These are phyloP conservation scores for Pangasius larnaudii DNA, from an alignment of 2,797 vertebrate species.

Conservation along the genomic window DNA sequence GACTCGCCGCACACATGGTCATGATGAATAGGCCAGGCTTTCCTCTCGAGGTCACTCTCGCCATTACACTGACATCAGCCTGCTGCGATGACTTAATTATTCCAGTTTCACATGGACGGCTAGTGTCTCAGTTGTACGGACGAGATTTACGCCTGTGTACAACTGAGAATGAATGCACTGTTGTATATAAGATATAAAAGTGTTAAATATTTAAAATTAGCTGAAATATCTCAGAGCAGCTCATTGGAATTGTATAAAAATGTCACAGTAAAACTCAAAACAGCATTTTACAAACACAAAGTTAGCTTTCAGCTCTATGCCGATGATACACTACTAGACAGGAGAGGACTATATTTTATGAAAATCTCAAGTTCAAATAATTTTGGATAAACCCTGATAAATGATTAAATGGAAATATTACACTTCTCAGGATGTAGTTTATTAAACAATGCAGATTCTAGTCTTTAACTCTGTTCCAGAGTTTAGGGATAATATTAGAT, in stretches of 20 bases:
- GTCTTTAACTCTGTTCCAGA: not conserved
- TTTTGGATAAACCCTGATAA: not conserved
- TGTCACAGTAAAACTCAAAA: not conserved
- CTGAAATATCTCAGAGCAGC: not conserved
- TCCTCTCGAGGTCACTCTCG: slow-evolving; percentile 59
- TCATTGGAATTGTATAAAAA: not conserved
- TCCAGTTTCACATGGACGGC: not conserved
- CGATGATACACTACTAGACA: not conserved
- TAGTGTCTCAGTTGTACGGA: not conserved
- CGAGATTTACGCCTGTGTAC: not conserved
- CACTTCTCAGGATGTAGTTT: not conserved
- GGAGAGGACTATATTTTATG: not conserved
- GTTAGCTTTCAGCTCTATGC: not conserved
- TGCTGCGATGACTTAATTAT: slow-evolving; percentile 42
- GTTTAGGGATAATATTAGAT: not conserved
- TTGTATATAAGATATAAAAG: not conserved
- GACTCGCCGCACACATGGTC: slow-evolving; percentile 54
- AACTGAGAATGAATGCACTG: not conserved
- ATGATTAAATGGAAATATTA: not conserved
- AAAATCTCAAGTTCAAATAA: not conserved
- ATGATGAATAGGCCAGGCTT: slow-evolving; percentile 70
- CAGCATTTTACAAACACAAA: not conserved
- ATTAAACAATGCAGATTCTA: not conserved
- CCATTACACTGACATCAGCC: slow-evolving; percentile 22
- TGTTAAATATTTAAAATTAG: not conserved